These are phyloP conservation scores for Macrostomum lignano DNA, from an alignment of 1,140 invertebrate genomes.

Conservation along the genomic window DNA sequence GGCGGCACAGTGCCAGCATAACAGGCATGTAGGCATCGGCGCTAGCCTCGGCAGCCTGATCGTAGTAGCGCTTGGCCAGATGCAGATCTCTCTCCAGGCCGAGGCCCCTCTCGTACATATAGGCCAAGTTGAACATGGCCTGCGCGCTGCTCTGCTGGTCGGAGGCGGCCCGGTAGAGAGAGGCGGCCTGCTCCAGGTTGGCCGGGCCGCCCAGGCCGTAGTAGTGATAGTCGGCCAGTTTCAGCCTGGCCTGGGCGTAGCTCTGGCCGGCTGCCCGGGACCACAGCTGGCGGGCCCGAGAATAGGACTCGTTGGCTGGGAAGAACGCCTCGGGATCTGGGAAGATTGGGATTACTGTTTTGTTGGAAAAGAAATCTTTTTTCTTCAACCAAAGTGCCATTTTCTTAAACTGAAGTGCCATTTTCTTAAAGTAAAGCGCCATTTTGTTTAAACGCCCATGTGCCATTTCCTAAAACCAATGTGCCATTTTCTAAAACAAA, in stretches of 20 bases:
- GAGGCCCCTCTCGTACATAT: conserved; percentile 91
- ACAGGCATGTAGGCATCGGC: conserved; percentile 75
- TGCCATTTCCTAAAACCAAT: too few relatives aligned
- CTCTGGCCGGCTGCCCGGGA: conserved; percentile 65
- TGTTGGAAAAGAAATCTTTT: too few relatives aligned
- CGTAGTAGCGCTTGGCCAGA: conserved; percentile 64
- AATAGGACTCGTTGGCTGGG: too few relatives aligned
- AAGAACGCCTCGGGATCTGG: too few relatives aligned
- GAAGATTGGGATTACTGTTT: too few relatives aligned
- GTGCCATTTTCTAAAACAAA: too few relatives aligned
- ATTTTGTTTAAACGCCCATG: too few relatives aligned
- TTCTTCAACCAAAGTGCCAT: too few relatives aligned
- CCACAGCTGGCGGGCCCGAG: conserved; percentile 61
- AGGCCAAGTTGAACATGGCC: conserved; percentile 93
- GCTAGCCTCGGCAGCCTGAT: conserved; percentile 73
- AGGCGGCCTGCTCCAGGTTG: conserved; percentile 68
- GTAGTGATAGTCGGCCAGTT: conserved; percentile 91
- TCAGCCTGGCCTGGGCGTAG: conserved; percentile 40
- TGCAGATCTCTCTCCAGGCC: conserved; percentile 48
- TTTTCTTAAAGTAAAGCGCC: too few relatives aligned
- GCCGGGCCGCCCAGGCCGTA: conserved; percentile 42
- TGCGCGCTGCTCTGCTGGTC: conserved; percentile 84
- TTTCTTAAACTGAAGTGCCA: too few relatives aligned
- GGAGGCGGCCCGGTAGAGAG: conserved; percentile 59
- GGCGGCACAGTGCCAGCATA: conserved; percentile 61